Evolutionary conservation across 2,888 invertebrate species (phyloP).

Genomic region (Scaeva pyrastri): DNA sequence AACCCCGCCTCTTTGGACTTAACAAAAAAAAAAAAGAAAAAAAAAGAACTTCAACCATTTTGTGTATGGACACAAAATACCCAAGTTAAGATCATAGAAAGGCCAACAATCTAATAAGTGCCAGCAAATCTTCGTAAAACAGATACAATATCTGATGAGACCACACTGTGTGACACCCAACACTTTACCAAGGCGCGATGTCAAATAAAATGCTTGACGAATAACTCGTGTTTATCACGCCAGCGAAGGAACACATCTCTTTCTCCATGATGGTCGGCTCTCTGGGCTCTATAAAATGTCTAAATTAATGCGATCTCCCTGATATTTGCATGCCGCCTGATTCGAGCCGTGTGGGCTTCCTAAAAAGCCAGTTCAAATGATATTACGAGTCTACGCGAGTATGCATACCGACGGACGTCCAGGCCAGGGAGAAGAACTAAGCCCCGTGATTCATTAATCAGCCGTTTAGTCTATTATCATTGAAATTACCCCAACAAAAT

Average conservation of each 20-base stretch:
- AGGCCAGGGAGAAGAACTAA: constrained; percentile 43
- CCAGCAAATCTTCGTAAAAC: constrained; percentile 61
- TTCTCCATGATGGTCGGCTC: constrained; percentile 22
- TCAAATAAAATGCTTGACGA: constrained; percentile 72
- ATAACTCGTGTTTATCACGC: constrained; percentile 71
- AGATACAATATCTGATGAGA: constrained; percentile 59
- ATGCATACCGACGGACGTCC: too few species aligned
- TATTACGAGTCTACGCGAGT: not conserved
- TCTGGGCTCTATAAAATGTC: constrained; percentile 59
- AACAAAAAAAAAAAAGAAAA: constrained; percentile 16
- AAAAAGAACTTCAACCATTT: constrained; percentile 43
- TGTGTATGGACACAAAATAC: constrained; percentile 14
- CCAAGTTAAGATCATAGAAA: not conserved
- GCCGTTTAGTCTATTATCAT: constrained; percentile 72
- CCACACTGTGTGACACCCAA: constrained; percentile 68
- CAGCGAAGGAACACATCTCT: constrained; percentile 36
- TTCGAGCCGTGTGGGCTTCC: constrained; percentile 63
- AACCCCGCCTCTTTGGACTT: constrained; percentile 51
- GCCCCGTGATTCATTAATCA: constrained; percentile 71
- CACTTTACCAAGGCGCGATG: constrained; percentile 36
- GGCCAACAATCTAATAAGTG: constrained; percentile 50
- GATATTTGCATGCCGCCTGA: constrained; percentile 59
- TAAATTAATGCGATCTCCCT: constrained; percentile 71
- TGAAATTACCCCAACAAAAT: constrained; percentile 65
- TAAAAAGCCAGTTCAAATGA: constrained; percentile 48